Evolutionary conservation across 64 coral and sea anemone species (phyloP), one percentile per base, ranked within the genome.

Genomic region (Stylophora pistillata): DNA sequence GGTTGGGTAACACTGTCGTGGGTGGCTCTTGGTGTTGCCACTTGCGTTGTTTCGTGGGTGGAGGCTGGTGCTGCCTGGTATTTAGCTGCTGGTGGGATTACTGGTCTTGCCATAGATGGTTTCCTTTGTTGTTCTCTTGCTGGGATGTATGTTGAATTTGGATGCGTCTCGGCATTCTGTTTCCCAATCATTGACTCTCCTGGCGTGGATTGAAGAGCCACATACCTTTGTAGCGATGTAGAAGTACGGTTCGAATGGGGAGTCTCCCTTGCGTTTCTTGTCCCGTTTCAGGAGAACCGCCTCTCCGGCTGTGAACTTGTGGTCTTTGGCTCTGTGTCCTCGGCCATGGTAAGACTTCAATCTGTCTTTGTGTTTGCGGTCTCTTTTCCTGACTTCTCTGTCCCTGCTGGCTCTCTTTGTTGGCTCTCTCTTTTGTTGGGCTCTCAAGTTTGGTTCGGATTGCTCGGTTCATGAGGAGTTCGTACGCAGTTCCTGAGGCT

Each of bases 201-300:
- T 85, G 23, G 81, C 58, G 13, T 29, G 20, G 37, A 85, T 58
- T 11, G 59, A 68, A 12, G 81, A 85, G 28, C 81, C 81, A 21
- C n/a, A 68, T 4, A 88, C 27, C 41, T 73, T 63, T 16, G 86
- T 76, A 25, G 71, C 31, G 0, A 88, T 1, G 56, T 88, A 88
- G 15, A 88, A 16, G 52, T 88, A 76, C 26, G 86, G 70, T 74
- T 87, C 85, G 53, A 71, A 87, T 72, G 69, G 85, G 20, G 85
- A 74, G 5, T 87, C 53, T 27, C 21, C 86, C 76, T 88, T 88
- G 7, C 63, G 20, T 74, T 88, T 88, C 71, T 73, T 88, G 0
- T 88, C 72, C 0, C 86, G 37, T 76, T 88, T 89, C 21, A 89
- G 56, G 27, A 89, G 7, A 1, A 89, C 59, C 0, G 87, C 87